Evolutionary conservation across 2,888 invertebrate genomes (phyloP).

Genomic region (Phrixothrix hirtus): DNA sequence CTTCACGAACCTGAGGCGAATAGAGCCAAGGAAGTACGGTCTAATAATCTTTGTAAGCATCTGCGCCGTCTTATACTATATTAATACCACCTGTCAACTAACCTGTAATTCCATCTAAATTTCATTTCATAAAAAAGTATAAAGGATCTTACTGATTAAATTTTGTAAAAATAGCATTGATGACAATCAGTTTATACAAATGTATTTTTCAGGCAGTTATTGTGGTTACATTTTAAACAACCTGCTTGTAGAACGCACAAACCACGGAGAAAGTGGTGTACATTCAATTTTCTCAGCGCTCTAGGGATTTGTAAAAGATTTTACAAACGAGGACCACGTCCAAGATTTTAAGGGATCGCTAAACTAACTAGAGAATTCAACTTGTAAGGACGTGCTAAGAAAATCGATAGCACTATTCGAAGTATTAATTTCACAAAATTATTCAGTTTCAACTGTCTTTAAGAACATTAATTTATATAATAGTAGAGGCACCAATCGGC

Average conservation of each 20-base stretch:
- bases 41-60: slow-evolving; percentile 28
- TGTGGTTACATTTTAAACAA: slow-evolving; percentile 8
- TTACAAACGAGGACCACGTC: slow-evolving; percentile 9
- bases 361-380: slow-evolving; percentile 1
- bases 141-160: too few relatives aligned
- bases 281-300: slow-evolving; percentile 7
- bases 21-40: slow-evolving; percentile 26
- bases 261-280: slow-evolving; percentile 9
- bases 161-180: background rate
- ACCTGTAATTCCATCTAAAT: slow-evolving; percentile 3
- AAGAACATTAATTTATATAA: background rate
- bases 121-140: slow-evolving; percentile 1
- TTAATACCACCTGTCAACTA: slow-evolving; percentile 29
- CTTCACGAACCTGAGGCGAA: slow-evolving; percentile 14
- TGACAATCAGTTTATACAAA: slow-evolving; percentile 4
- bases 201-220: slow-evolving; percentile 1
- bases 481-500: too few relatives aligned
- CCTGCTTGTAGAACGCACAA: slow-evolving; percentile 6
- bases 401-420: background rate
- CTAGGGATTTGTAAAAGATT: slow-evolving; percentile 10
- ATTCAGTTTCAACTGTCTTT: background rate
- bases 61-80: slow-evolving; percentile 24
- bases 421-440: background rate
- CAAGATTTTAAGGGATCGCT: slow-evolving; percentile 6
- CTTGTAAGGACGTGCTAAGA: background rate